Evolutionary conservation across 2,797 vertebrate species (phyloP).

Genomic region (Simalia tracyae): DNA sequence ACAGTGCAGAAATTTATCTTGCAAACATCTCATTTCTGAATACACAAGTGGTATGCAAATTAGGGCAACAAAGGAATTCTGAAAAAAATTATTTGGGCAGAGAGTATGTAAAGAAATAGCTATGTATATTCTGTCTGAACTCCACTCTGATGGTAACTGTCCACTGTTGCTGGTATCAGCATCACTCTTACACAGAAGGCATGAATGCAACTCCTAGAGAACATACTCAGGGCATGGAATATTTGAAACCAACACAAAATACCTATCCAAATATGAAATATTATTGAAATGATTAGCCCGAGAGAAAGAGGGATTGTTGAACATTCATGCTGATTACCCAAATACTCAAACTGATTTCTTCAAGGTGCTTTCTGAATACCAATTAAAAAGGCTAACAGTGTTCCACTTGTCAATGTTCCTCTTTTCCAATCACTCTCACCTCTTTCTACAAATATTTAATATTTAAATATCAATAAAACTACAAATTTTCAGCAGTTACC

Average conservation of each 20-base stretch:
- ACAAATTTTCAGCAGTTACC: neutral
- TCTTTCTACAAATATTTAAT: neutral
- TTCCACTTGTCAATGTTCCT: neutral
- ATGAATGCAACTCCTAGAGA: neutral
- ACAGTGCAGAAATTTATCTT: neutral
- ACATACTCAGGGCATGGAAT: neutral
- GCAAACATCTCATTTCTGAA: slow-evolving; percentile 10
- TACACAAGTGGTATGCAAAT: neutral
- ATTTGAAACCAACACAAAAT: neutral
- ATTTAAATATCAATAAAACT: neutral
- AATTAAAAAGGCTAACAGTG: neutral
- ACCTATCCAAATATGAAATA: neutral
- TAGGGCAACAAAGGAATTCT: neutral
- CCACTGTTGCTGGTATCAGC: neutral
- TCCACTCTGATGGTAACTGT: neutral
- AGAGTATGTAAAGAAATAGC: neutral
- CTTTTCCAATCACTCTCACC: neutral
- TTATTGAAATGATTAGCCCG: neutral
- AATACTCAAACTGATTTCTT: neutral
- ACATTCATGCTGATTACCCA: neutral
- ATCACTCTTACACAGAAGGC: neutral
- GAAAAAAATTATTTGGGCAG: neutral
- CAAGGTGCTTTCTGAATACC: neutral
- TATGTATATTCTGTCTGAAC: slow-evolving; percentile 29
- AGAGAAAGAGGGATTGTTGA: neutral